A percentile compares a stretch with the other conserved stretches of the same genome.
These are phyloP conservation scores for Philopedon plagiatum DNA, from an alignment of 2,888 invertebrate genomes.

Conservation along the genomic window DNA sequence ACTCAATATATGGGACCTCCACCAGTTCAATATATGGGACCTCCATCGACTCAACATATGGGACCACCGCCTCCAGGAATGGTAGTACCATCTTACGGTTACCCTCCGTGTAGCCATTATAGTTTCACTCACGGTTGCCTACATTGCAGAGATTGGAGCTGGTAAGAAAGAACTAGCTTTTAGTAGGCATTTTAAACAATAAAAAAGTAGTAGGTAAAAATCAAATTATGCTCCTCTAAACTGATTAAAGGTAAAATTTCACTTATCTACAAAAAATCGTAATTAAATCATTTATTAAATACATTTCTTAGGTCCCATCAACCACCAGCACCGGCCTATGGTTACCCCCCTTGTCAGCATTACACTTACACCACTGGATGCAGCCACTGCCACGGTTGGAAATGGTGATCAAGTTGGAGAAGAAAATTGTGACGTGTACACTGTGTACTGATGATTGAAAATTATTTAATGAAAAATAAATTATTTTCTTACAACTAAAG, in stretches of 20 bases:
- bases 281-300: too few relatives aligned
- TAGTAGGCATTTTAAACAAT: too few relatives aligned
- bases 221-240: too few relatives aligned
- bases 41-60: not conserved
- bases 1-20: not conserved
- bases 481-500: too few relatives aligned
- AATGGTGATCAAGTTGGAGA: slow-evolving; percentile 11
- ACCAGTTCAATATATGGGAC: not conserved
- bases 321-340: slow-evolving; percentile 5
- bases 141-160: slow-evolving; percentile 33
- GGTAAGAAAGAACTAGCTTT: slow-evolving; percentile 6
- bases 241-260: too few relatives aligned
- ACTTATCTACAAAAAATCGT: too few relatives aligned
- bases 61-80: slow-evolving; percentile 9
- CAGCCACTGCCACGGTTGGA: slow-evolving; percentile 20
- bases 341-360: slow-evolving; percentile 22
- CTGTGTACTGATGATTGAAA: too few relatives aligned
- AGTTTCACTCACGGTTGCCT: slow-evolving; percentile 22
- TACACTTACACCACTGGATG: slow-evolving; percentile 4
- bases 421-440: too few relatives aligned
- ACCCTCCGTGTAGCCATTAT: slow-evolving; percentile 28
- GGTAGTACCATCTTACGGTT: not conserved
- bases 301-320: not conserved
- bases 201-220: too few relatives aligned
- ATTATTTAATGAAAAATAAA: too few relatives aligned